These are phyloP conservation scores for Seriola rivoliana DNA, from an alignment of 2,113 vertebrate genomes.

Conservation along the genomic window DNA sequence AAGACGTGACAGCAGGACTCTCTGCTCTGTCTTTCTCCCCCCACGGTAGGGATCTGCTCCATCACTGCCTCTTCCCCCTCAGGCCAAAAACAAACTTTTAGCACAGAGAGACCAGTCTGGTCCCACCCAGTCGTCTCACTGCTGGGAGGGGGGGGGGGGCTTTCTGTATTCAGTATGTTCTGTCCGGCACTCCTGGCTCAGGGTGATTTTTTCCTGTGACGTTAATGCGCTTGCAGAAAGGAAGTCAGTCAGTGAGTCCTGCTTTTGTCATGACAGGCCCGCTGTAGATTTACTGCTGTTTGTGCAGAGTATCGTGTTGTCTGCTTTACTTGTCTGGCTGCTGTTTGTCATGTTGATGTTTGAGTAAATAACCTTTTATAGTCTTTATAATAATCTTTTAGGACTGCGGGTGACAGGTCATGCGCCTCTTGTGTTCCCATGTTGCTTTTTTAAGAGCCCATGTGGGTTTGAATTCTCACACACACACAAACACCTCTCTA, in stretches of 20 bases:
- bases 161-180: slow-evolving; percentile 42
- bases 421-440: neutral
- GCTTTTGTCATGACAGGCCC: slow-evolving; percentile 33
- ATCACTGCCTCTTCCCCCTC: slow-evolving; percentile 41
- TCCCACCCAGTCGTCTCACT: slow-evolving; percentile 44
- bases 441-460: too few species aligned
- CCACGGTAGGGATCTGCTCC: slow-evolving; percentile 54
- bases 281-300: slow-evolving; percentile 42
- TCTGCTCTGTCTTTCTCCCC: slow-evolving; percentile 17
- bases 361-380: neutral
- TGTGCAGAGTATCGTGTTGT: neutral
- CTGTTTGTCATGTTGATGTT: slow-evolving; percentile 34
- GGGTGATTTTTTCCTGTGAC: slow-evolving; percentile 70
- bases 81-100: slow-evolving; percentile 32
- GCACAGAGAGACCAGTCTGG: slow-evolving; percentile 28
- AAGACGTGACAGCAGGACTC: slow-evolving; percentile 69
- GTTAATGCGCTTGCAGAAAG: slow-evolving; percentile 59
- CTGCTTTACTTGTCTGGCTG: slow-evolving; percentile 1
- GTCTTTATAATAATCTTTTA: neutral
- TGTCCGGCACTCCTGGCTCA: slow-evolving; percentile 16
- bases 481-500: neutral
- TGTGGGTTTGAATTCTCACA: neutral
- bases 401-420: neutral
- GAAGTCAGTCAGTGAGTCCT: slow-evolving; percentile 57
- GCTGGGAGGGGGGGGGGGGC: neutral